Conservation (phyloP, 2,888 invertebrate species). For the Spisula subtruncata region DNA sequence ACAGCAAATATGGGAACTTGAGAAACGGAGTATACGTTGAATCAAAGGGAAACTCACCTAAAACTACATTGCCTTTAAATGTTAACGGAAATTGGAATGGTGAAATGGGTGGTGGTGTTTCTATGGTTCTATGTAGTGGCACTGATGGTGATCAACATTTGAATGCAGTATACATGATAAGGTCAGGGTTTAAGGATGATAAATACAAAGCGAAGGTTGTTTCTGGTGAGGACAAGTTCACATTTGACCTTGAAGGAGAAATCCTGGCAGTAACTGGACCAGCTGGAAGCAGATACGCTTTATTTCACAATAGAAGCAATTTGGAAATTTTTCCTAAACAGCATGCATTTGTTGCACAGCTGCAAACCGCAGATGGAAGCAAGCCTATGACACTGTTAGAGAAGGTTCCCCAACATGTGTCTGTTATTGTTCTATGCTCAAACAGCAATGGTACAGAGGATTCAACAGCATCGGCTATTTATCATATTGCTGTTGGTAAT, state of each 20-base stretch:
- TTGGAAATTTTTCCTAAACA: slow-evolving; percentile 14
- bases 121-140: slow-evolving; percentile 76
- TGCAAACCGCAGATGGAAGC: slow-evolving; percentile 71
- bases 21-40: slow-evolving; percentile 73
- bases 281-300: slow-evolving; percentile 64
- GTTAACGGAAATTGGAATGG: slow-evolving; percentile 67
- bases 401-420: slow-evolving; percentile 57
- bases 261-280: slow-evolving; percentile 56
- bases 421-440: slow-evolving; percentile 78
- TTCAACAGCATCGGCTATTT: slow-evolving; percentile 74
- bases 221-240: slow-evolving; percentile 78
- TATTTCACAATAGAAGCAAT: slow-evolving; percentile 77
- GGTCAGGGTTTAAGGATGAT: slow-evolving; percentile 76
- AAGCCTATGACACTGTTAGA: slow-evolving; percentile 53
- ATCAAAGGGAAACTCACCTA: slow-evolving; percentile 39
- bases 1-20: slow-evolving; percentile 71
- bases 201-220: slow-evolving; percentile 64
- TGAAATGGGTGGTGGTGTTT: slow-evolving; percentile 65
- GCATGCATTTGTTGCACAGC: slow-evolving; percentile 66
- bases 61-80: slow-evolving; percentile 65
- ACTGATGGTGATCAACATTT: slow-evolving; percentile 45
- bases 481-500: slow-evolving; percentile 64
- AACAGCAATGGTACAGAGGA: slow-evolving; percentile 78
- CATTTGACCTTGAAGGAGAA: slow-evolving; percentile 59
- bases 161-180: slow-evolving; percentile 74